These are phyloP conservation scores for Paratilapia polleni DNA, from an alignment of 2,113 vertebrate species.

Conservation along the genomic window DNA sequence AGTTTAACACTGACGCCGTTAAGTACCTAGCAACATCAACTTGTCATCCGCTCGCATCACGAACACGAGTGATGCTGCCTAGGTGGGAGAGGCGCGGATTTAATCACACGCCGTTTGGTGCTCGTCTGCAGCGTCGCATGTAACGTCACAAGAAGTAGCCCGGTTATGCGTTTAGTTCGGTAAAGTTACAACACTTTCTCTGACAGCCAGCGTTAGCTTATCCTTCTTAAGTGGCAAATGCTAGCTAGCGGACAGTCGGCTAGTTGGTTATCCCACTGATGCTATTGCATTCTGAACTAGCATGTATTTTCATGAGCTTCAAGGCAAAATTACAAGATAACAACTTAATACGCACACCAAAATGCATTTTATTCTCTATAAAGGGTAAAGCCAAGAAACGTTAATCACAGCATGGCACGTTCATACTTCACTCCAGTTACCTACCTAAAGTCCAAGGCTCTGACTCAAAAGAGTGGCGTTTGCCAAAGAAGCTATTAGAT, in stretches of 20 bases:
- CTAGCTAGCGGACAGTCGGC: constrained; percentile 50
- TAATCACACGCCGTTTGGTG: constrained; percentile 31
- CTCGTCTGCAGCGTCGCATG: constrained; percentile 10
- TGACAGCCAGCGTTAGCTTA: constrained; percentile 38
- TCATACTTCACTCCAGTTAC: constrained; percentile 72
- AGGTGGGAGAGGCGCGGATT: constrained; percentile 59
- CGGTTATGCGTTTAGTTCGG: background rate
- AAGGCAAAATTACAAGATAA: constrained; percentile 3
- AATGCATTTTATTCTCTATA: constrained; percentile 39
- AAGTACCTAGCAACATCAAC: constrained; percentile 57
- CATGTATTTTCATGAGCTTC: background rate
- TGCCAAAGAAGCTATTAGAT: constrained; percentile 63
- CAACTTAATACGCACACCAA: constrained; percentile 2
- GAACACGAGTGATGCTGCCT: constrained; percentile 56
- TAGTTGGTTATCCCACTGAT: constrained; percentile 66
- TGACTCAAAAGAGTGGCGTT: constrained; percentile 77
- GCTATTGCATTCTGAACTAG: constrained; percentile 45
- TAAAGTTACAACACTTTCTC: constrained; percentile 48
- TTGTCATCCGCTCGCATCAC: constrained; percentile 60
- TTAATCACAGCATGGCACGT: constrained; percentile 56
- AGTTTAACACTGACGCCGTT: constrained; percentile 24
- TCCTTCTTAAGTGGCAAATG: constrained; percentile 25
- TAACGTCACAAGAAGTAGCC: background rate
- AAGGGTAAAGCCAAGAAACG: constrained; percentile 33
- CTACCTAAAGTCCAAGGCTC: constrained; percentile 83